Base-by-base conservation (phyloP, 2,797 vertebrate genomes). In the Acanthis flammea region DNA sequence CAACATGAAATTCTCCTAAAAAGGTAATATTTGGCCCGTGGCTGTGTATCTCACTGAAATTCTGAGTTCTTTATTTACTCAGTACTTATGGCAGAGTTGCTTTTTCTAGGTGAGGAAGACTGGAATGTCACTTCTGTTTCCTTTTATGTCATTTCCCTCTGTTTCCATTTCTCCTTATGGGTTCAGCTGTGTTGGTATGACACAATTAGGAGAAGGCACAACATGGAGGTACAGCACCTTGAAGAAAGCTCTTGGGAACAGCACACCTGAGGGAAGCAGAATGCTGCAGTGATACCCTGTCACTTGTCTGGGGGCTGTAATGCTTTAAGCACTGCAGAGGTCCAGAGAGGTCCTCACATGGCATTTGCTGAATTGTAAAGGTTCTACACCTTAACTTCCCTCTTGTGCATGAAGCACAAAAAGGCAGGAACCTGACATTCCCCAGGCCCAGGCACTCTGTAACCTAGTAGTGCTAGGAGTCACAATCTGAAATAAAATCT, bases 301-400 rank as follows among this genome's bases (percentile, higher is more conserved):
- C 53, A 14, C 50, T 54, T n/a, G 5, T 13, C 10, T 41, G 65
- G 42, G n/a, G 66, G 23, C 35, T 47, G 16, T 11, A 45, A 30
- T n/a, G n/a, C 35, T 67, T 37, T 23, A 42, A 33, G 33, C 44
- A 51, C 25, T 21, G 42, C 31, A 88, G n/a, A 81, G 30, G 45
- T 6, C 12, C 0, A 0, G 19, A 41, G 44, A 73, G n/a, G 6
- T 31, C 57, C 45, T 21, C 44, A 15, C 6, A 3, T 16, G 0
- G 19, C 25, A 8, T 82, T 39, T 72, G 12, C 53, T 44, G 19
- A 11, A 30, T 4, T 55, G 17, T 12, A 42, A 45, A 60, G 7
- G 21, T 58, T 72, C 50, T 18, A 23, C 15, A 42, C 37, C 28
- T 33, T 10, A 4, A 55, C 21, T 82, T 63, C 27, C 23, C 55